Evolutionary conservation across 2,113 vertebrate species (phyloP).

Genomic region (Gulo gulo): DNA sequence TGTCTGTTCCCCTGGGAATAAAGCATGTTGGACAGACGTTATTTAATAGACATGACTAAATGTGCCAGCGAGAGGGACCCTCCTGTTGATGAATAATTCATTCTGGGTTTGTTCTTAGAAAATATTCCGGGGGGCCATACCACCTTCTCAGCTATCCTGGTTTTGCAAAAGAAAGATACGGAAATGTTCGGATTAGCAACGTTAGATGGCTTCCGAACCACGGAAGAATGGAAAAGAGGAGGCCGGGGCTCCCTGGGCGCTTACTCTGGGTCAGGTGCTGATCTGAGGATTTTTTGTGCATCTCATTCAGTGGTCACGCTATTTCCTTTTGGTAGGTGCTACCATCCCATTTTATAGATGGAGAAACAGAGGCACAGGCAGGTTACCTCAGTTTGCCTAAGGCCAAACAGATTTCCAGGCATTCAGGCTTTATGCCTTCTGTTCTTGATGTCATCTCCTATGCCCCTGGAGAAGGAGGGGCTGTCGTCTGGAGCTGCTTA

Average conservation of each 20-base stretch:
- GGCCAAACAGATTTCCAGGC: not conserved
- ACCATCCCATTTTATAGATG: not conserved
- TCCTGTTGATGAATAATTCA: not conserved
- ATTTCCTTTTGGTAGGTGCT: not conserved
- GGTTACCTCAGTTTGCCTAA: not conserved
- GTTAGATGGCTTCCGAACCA: not conserved
- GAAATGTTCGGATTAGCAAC: not conserved
- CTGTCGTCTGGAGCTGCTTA: not conserved
- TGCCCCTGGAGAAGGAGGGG: not conserved
- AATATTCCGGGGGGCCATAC: not conserved
- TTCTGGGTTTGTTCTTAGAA: not conserved
- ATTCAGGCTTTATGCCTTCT: not conserved
- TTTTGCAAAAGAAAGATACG: not conserved
- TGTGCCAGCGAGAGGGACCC: not conserved
- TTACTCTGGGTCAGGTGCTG: not conserved
- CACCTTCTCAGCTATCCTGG: not conserved
- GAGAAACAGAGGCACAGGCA: not conserved
- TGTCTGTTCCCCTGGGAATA: not conserved
- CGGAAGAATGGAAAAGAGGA: not conserved
- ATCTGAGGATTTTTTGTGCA: not conserved
- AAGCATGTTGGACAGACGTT: not conserved
- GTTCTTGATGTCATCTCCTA: not conserved
- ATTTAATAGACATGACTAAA: not conserved
- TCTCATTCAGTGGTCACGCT: not conserved
- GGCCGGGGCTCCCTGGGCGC: not conserved